Base-by-base conservation (phyloP, 2,113 vertebrate genomes). In the Martes martes region DNA sequence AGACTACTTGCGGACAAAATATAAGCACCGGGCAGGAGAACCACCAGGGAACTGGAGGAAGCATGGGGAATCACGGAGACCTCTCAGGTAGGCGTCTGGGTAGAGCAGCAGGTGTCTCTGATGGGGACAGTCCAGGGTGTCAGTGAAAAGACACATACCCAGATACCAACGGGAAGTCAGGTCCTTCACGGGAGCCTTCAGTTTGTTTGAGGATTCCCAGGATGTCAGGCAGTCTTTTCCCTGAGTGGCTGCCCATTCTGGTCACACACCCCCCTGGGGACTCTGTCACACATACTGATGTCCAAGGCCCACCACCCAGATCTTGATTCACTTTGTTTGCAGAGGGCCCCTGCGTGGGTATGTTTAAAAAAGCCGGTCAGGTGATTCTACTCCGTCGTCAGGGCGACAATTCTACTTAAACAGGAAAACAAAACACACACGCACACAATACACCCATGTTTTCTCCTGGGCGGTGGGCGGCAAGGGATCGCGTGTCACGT, bases 31-130 rank as follows among this genome's bases (percentile, higher is more conserved):
- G 57, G 33, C 39, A n/a, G 81, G 28, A 45, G 50, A 90, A 57
- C 21, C 45, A 31, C 42, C 57, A 50, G 69, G 71, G 78, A 1
- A 16, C 6, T 28, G 21, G 26, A 71, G 16, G 13, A 61, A 87
- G 16, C 24, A 91, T 91, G 94, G 28, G 47, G 76, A 83, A 50
- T 7, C 39, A 28, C 36, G 85, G 82, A 26, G 18, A 73, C 9
- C 16, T 57, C 18, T 55, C 96, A 95, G 98, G 98, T 98, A 95
- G 52, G 0, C 4, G 18, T 21, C 14, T 7, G 79, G 79, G 4
- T 0, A 1, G 47, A 45, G 8, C 6, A 45, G n/a, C 19, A n/a
- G 28, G 11, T 24, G 4, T 61, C 16, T 16, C 59, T 2, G 31
- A 1, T 5, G 36, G 33, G 24, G 55, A 45, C 55, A 15, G 9